Evolutionary conservation across 1,140 invertebrate species (phyloP).

Genomic region (Aphidius ervi): DNA sequence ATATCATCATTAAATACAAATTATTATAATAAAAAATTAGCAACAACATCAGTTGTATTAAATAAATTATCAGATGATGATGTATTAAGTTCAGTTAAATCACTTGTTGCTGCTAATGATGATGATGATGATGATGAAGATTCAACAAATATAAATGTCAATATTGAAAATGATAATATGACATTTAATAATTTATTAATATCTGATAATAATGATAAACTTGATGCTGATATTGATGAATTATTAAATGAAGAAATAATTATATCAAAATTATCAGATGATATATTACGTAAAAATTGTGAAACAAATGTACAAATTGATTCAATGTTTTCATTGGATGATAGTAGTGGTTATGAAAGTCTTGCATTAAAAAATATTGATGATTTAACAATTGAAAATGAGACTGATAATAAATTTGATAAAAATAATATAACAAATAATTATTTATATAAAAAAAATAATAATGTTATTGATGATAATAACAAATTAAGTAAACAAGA

Average conservation of each 20-base stretch:
- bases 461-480: background rate
- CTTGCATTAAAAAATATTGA: constrained; percentile 62
- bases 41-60: background rate
- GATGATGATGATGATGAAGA: constrained; percentile 10
- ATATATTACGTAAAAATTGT: constrained; percentile 14
- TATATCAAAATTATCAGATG: constrained; percentile 14
- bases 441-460: background rate
- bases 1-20: background rate
- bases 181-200: too few species aligned
- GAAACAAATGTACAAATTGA: constrained; percentile 39
- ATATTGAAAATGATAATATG: background rate
- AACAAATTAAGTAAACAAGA: constrained; percentile 24
- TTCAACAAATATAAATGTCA: constrained; percentile 11
- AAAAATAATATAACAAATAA: constrained; percentile 1
- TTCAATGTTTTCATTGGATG: constrained; percentile 65
- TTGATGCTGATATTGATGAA: constrained; percentile 47
- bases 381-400: constrained; percentile 37
- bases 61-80: constrained; percentile 33
- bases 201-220: constrained; percentile 34
- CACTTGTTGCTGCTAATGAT: constrained; percentile 28
- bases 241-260: constrained; percentile 38
- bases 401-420: constrained; percentile 51
- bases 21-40: constrained; percentile 15
- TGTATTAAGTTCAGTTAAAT: constrained; percentile 40
- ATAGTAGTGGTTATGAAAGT: constrained; percentile 82